Base-by-base conservation (phyloP, 2,113 vertebrate genomes). In the Leptocoma aspasia region DNA sequence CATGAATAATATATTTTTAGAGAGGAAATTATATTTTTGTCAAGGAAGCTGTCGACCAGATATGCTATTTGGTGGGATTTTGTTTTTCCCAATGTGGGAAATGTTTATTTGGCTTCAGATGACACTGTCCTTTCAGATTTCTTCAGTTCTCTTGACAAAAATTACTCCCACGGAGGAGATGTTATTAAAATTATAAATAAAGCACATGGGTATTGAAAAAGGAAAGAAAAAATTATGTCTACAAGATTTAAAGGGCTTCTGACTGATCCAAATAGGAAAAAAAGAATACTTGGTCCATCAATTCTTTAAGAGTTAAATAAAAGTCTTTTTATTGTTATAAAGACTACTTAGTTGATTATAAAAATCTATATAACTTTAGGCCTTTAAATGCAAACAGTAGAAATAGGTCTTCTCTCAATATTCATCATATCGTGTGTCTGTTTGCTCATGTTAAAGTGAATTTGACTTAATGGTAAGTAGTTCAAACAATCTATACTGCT, bases 391-490 rank as follows among this genome's bases (percentile, higher is more conserved):
- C 41, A 96, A 97, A 94, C 72, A 95, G 60, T 81, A 91, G 92
- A 96, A 96, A 93, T 60, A 90, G 28, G 80, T 52, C 42, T 96
- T 95, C 87, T 96, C 77, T 97, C 86, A 92, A 90, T 96, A 95
- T 93, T 97, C 89, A 92, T 97, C 61, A 94, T 95, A 90, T 2
- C 3, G 2, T 89, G 66, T 87, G 92, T 96, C 96, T 97, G 65
- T 98, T 96, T 97, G 90, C 78, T 96, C 93, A 96, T 88, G 92
- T 69, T 95, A 96, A 98, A 97, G 95, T 96, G 96, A 97, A 97
- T 97, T 97, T 97, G 97, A 97, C 97, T 94, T 97, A 96, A 97
- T 69, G 68, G 83, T 96, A 97, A 98, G 95, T 97, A 97, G 87
- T 94, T 98, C 97, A 97, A 97, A 95, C 79, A 96, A 97, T 98